These are phyloP conservation scores for Lasioglossum vierecki DNA, from an alignment of 2,888 invertebrate species.

Conservation along the genomic window DNA sequence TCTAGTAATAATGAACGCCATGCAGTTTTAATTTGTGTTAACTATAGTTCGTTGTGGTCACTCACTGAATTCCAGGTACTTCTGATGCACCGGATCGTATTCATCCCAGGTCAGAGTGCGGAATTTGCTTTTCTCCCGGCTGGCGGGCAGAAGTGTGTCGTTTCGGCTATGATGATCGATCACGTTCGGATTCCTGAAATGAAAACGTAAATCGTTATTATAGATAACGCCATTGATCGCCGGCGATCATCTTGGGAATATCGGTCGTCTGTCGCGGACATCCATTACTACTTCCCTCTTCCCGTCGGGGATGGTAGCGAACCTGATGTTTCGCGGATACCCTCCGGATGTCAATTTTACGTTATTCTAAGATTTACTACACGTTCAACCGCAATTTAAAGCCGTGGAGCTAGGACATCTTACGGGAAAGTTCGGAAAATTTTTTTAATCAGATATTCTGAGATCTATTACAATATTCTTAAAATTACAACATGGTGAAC, in stretches of 20 bases:
- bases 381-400: not conserved
- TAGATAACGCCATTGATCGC: constrained; percentile 4
- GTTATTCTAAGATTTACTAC: not conserved
- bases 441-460: not conserved
- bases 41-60: constrained; percentile 31
- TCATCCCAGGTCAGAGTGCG: constrained; percentile 95
- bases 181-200: constrained; percentile 91
- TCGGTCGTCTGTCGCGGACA: not conserved
- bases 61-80: constrained; percentile 96
- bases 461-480: not conserved
- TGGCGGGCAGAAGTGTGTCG: constrained; percentile 91
- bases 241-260: not conserved
- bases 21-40: no score
- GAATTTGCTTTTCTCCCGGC: constrained; percentile 93
- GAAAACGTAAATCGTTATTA: constrained; percentile 40
- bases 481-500: not conserved
- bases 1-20: no score
- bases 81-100: constrained; percentile 96
- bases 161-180: constrained; percentile 89
- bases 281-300: not conserved
- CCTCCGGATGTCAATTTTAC: not conserved
- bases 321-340: not conserved
- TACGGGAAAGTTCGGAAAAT: not conserved
- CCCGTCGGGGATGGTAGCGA: not conserved
- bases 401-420: not conserved